Evolutionary conservation across 2,797 vertebrate species (phyloP).

Genomic region (Octomys mimax): DNA sequence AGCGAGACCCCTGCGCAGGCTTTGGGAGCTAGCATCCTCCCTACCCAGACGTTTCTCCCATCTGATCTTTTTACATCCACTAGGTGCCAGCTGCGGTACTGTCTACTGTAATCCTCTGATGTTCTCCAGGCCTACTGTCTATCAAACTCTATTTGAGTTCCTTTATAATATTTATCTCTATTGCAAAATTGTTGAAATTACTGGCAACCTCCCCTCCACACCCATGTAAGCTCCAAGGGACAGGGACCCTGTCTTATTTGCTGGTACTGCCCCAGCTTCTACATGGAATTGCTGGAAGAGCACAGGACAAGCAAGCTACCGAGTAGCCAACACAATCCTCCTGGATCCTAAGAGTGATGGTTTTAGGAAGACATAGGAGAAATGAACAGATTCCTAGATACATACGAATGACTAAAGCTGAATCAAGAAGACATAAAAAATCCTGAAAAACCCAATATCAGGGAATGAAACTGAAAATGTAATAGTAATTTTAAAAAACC

Average conservation of each 20-base stretch:
- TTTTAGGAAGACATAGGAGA: too few species aligned
- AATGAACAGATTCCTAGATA: too few species aligned
- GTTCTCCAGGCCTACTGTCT: not conserved
- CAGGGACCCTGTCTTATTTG: not conserved
- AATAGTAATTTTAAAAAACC: too few species aligned
- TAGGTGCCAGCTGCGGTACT: not conserved
- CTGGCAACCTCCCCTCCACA: not conserved
- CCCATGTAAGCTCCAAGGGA: fast-evolving
- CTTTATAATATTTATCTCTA: not conserved
- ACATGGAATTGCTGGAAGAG: not conserved
- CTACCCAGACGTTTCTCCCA: not conserved
- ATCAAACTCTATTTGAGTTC: not conserved
- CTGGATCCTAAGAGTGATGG: not conserved
- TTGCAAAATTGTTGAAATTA: not conserved
- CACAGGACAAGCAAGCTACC: not conserved
- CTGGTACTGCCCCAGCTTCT: not conserved
- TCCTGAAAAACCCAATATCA: too few species aligned
- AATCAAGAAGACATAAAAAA: too few species aligned
- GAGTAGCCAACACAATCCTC: not conserved
- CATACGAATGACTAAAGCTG: too few species aligned
- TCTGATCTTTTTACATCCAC: not conserved
- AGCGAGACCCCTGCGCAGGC: not conserved
- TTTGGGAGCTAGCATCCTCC: not conserved
- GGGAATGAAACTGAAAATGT: too few species aligned
- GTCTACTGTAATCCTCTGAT: not conserved